A percentile compares a stretch with the other conserved stretches of the same genome.
These are phyloP conservation scores for Porites rus DNA, from an alignment of 92 coral and sea anemone species.

Conservation along the genomic window DNA sequence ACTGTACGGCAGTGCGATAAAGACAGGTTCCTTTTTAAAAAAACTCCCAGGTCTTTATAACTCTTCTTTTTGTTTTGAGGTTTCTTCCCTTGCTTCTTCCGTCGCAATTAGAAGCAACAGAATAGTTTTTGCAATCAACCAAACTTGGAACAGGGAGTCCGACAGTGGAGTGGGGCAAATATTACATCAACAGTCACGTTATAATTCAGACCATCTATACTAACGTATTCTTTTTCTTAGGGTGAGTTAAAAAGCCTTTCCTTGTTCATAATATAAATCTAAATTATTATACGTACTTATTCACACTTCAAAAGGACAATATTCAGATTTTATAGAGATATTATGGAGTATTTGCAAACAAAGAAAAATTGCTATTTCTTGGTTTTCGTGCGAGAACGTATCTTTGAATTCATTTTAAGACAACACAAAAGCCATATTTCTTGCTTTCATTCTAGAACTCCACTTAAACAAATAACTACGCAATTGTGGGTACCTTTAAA, in stretches of 20 bases:
- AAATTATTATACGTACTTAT: slow-evolving; percentile 99
- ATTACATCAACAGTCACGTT: slow-evolving; percentile 66
- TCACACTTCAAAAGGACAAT: slow-evolving; percentile 98
- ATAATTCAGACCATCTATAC: slow-evolving; percentile 68
- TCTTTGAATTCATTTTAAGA: background rate
- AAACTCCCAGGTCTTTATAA: slow-evolving; percentile 49
- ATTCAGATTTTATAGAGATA: slow-evolving; percentile 67
- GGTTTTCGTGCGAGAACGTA: background rate
- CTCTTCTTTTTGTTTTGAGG: background rate
- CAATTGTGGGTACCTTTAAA: slow-evolving; percentile 18
- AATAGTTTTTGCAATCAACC: slow-evolving; percentile 26
- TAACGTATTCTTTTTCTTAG: slow-evolving; percentile 70
- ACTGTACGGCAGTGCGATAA: slow-evolving; percentile 40
- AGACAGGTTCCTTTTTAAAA: slow-evolving; percentile 53
- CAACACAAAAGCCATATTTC: background rate
- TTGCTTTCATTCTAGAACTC: background rate
- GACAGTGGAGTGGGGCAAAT: slow-evolving; percentile 57
- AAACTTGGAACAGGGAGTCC: slow-evolving; percentile 48
- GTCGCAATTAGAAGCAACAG: slow-evolving; percentile 32
- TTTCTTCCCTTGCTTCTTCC: slow-evolving; percentile 34
- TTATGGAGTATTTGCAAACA: slow-evolving; percentile 52
- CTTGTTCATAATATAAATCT: slow-evolving; percentile 99
- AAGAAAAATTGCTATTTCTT: slow-evolving; percentile 23
- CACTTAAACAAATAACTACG: background rate
- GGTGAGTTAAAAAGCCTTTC: slow-evolving; percentile 89